phyloP scores from a whole-genome alignment of 2,113 vertebrate genomes.

The Zosterops borbonicus region DNA sequence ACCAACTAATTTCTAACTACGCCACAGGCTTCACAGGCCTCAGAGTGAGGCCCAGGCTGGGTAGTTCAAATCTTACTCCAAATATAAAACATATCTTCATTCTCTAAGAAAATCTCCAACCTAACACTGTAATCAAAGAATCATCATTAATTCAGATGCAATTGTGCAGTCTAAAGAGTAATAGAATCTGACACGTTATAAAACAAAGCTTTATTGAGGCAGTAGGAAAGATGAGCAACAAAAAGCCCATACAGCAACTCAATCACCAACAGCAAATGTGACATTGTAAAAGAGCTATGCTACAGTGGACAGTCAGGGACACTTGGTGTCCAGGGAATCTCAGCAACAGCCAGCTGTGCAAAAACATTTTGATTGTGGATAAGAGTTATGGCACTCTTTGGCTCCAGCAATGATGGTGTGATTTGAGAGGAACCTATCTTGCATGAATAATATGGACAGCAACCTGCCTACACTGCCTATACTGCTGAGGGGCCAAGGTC shows the following conservation, averaged over 20 bases:
- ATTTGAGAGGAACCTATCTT: background rate
- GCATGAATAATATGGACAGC: too few relatives aligned
- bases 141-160: background rate
- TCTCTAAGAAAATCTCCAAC: too few relatives aligned
- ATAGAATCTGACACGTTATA: background rate
- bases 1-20: too few relatives aligned
- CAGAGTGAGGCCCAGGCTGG: too few relatives aligned
- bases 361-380: background rate
- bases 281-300: background rate
- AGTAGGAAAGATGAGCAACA: background rate
- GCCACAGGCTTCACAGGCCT: too few relatives aligned
- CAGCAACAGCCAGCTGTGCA: fast-evolving
- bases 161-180: background rate
- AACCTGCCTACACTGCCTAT: fast-evolving
- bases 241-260: fast-evolving
- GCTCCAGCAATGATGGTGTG: background rate
- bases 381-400: background rate
- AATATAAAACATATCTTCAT: too few relatives aligned
- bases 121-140: background rate
- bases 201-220: background rate
- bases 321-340: background rate
- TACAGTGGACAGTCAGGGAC: background rate
- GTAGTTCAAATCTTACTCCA: too few relatives aligned
- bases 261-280: background rate
- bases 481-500: fast-evolving